Evolutionary conservation across 2,113 vertebrate species (phyloP), one percentile per base, ranked within the genome.

Genomic region (Pterophyllum scalare): DNA sequence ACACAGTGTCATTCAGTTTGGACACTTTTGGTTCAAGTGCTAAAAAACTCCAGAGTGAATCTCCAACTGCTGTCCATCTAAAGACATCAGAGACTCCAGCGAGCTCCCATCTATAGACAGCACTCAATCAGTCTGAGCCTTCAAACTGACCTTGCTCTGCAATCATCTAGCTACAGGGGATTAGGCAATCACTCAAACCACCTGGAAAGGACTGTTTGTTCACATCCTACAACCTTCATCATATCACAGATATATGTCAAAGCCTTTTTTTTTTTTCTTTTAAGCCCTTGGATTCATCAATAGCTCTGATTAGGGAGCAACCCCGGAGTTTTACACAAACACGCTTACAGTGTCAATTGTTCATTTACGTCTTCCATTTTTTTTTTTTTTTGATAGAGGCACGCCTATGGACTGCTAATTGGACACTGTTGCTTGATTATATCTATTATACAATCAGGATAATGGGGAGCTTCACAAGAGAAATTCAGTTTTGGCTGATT

Each of bases 111-210:
- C 91, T 92, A 92, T 85, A 92, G 94, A 94, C 94, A 94, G 94
- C 94, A 92, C 92, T 95, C 94, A 94, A 94, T 94, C 94, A 94
- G 93, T 88, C 90, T 90, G 86, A 89, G 89, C 92, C 93, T 94
- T 92, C 92, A 89, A 87, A 92, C 93, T 94, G 94, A 94, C 93
- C 93, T 94, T 93, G 90, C 93, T 87, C 88, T 88, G 93, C 94
- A 94, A 95, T 95, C 94, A 94, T 93, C 91, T 88, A 83, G 90
- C 93, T 92, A 91, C 90, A 90, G 93, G 93, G 94, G 93, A 95
- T 95, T 93, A 95, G 91, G 90, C 91, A 95, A 95, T 95, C 93
- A 94, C 93, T 95, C 94, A 94, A 93, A 89, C 93, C 92, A 93
- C 93, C 92, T 94, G 94, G 93, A 95, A 93, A 93, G 90, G 89